Evolutionary conservation across 1,140 invertebrate genomes (phyloP).

Genomic region (Conus ventricosus): DNA sequence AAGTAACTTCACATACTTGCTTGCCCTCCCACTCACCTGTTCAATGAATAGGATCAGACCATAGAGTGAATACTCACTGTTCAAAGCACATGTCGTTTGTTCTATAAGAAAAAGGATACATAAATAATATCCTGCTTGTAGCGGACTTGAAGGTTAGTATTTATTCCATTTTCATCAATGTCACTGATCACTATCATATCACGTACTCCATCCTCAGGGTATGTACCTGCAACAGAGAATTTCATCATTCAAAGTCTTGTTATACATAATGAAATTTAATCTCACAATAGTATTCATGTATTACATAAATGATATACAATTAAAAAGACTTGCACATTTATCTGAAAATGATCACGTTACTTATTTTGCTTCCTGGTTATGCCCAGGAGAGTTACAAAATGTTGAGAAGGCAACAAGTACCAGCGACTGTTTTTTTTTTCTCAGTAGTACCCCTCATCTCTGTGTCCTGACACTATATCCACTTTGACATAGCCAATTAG

Average conservation of each 20-base stretch:
- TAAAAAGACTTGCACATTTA: no score
- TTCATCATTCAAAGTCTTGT: not conserved
- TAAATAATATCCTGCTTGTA: constrained; percentile 92
- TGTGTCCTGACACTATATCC: no score
- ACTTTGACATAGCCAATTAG: no score
- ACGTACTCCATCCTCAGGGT: constrained; percentile 76
- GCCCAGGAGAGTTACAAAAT: no score
- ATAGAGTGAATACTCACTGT: not conserved
- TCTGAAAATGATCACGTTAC: no score
- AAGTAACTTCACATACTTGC: not conserved
- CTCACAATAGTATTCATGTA: no score
- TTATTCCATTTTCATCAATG: constrained; percentile 93
- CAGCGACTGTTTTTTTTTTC: no score
- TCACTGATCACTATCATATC: constrained; percentile 96
- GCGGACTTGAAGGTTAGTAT: constrained; percentile 89
- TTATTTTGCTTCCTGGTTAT: no score
- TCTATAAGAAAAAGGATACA: constrained; percentile 79
- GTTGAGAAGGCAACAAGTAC: no score
- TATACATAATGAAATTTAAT: no score
- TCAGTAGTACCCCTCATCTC: no score
- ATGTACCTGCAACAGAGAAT: constrained; percentile 56
- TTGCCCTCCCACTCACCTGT: not conserved
- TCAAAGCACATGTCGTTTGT: not conserved
- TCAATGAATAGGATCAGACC: not conserved
- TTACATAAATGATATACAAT: no score